A percentile compares a stretch with the other conserved stretches of the same genome.
Evolutionary conservation across 2,113 vertebrate genomes (phyloP).

Genomic region (Rhea americana): DNA sequence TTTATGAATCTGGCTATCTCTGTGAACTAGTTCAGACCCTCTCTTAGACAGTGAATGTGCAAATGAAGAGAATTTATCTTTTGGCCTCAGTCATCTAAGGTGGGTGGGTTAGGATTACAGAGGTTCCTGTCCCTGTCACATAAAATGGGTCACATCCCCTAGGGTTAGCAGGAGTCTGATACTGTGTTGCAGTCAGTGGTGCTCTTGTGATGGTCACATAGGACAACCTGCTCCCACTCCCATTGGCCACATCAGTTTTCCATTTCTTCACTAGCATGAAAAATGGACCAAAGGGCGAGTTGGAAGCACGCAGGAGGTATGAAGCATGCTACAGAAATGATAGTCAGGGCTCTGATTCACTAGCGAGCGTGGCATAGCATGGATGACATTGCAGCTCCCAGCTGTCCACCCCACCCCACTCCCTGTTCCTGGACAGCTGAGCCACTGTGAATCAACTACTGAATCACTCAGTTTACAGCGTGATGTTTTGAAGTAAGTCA

Average conservation of each 20-base stretch:
- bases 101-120: background rate
- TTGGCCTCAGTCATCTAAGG: background rate
- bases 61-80: background rate
- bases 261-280: background rate
- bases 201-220: background rate
- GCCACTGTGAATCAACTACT: background rate
- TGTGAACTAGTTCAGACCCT: background rate
- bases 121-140: background rate
- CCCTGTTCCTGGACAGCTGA: slow-evolving; percentile 30
- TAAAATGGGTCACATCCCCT: background rate
- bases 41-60: rapidly evolving
- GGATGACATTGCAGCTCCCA: background rate
- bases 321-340: background rate
- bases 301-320: background rate
- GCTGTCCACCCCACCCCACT: background rate
- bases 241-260: background rate
- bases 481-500: background rate
- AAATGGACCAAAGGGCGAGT: background rate
- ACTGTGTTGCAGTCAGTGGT: background rate
- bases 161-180: background rate
- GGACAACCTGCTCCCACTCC: background rate
- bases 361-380: background rate
- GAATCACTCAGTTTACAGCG: background rate
- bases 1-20: background rate
- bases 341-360: slow-evolving; percentile 3